Evolutionary conservation across 2,113 vertebrate genomes (phyloP).

Genomic region (Aegithalos caudatus): DNA sequence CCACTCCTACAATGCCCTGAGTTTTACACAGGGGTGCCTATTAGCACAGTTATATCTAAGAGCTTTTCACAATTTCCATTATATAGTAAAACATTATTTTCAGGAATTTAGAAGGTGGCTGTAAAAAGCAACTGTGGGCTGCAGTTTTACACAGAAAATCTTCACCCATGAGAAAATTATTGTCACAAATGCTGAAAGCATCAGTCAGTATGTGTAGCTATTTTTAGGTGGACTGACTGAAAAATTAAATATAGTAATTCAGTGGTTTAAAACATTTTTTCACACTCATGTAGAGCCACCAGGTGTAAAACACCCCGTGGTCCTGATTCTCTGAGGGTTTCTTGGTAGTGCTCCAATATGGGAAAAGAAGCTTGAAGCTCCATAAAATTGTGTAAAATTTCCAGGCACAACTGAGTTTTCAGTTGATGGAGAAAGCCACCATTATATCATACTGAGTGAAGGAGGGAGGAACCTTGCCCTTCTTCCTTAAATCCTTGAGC

Average conservation of each 20-base stretch:
- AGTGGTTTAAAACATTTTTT: slow-evolving; percentile 7
- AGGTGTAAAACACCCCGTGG: background rate
- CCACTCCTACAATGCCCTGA: background rate
- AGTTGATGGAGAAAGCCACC: background rate
- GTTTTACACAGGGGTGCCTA: background rate
- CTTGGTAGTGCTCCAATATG: background rate
- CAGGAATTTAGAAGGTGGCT: slow-evolving; percentile 11
- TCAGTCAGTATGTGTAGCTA: background rate
- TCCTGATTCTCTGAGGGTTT: background rate
- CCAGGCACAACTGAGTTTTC: background rate
- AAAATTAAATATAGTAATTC: slow-evolving; percentile 3
- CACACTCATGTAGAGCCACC: background rate
- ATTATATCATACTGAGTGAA: background rate
- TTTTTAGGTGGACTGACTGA: slow-evolving; percentile 31
- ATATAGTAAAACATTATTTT: slow-evolving; percentile 20
- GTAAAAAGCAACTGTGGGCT: slow-evolving; percentile 34
- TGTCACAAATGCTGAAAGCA: slow-evolving; percentile 37
- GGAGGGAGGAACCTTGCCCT: background rate
- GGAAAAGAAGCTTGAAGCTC: background rate
- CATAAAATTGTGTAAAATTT: background rate
- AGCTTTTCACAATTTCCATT: slow-evolving; percentile 17
- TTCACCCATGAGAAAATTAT: slow-evolving; percentile 36
- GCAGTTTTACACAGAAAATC: slow-evolving; percentile 30
- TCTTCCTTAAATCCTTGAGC: background rate
- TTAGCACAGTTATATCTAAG: background rate